Evolutionary conservation across 2,888 invertebrate genomes (phyloP), one percentile per base, ranked within the genome.

Genomic region (Epiperipatus broadwayi): DNA sequence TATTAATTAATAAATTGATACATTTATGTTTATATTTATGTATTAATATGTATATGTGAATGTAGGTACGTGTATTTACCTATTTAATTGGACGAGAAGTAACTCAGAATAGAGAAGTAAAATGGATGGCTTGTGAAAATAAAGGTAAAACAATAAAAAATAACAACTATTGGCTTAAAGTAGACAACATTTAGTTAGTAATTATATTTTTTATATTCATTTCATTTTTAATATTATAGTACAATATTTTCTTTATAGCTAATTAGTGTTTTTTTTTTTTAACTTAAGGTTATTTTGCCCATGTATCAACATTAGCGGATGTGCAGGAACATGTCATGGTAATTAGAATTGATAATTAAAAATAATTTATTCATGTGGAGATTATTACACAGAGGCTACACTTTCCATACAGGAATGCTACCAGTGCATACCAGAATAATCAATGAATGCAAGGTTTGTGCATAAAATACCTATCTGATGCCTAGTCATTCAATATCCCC

Each of bases 61-160:
- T 78, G 63, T 77, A 87, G 51, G 87, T 93, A 35, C 70, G 97
- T 48, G 78, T 99, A 46, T 97, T 97, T 66, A 93, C 95, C 28
- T 97, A 91, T 67, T 69, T 99, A 53, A 91, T 99, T 63, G 97
- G 93, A 46, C 72, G 80, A 57, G 93, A 95, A 57, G 79, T 85
- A 2, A 78, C 84, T 21, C 93, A 95, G 60, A 78, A 83, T 35
- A 69, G 80, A 47, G 84, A 91, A 56, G 81, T 91, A 46, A 79
- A 83, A 55, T 87, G 85, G 83, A 95, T 99, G 87, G 95, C 97
- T 35, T 97, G 95, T 60, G 78, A 78, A 18, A 97, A 99, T 61
- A 75, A 83, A 72, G 97, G 95, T 78, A 60, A 49, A n/a, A n/a
- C n/a, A n/a, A n/a, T n/a, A 41, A 54, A 25, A 8, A 8, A 25